Base-by-base conservation (phyloP, 2,113 vertebrate species). In the Tiliqua scincoides region DNA sequence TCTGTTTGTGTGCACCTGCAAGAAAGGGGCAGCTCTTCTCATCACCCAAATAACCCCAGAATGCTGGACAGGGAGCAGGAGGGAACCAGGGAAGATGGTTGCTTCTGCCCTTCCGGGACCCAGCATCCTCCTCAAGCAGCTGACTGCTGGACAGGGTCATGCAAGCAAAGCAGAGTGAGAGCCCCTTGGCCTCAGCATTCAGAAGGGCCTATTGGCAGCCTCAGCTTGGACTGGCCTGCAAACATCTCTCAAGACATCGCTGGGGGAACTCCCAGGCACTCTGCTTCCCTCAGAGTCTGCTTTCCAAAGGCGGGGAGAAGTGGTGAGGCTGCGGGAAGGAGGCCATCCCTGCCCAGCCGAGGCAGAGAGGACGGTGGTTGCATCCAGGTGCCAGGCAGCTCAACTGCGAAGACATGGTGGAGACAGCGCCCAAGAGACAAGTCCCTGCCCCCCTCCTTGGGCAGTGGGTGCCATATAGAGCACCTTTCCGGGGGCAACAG, bases 171-270 rank as follows among this genome's bases (percentile, higher is more conserved):
- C 54, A 57, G 54, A 17, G 54, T 17, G 10, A 48, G 43, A 48
- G 43, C 43, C 17, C 11, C 54, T 57, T 12, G 54, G 54, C 54
- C 10, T 9, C 82, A 72, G 79, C 57, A 65, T 59, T 70, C 74
- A 15, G 79, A 86, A 76, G 88, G 86, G 30, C 73, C 18, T 7
- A 40, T 71, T 8, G 32, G 63, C 59, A 85, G 87, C 63, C 65
- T 83, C 65, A 65, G 79, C 76, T 67, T 68, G 61, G 89, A 65
- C 54, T 89, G 88, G 74, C 73, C 80, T 37, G 59, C 35, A 8
- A 88, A 89, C 80, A 91, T 83, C 73, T 90, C 63, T 85, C 91
- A 91, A 79, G 83, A 85, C 88, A 86, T 82, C 62, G 77, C 91
- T 72, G 79, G 88, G 43, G 43, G 43, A 48, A 48, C 43, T 48